Base-by-base conservation (phyloP, 2,797 vertebrate genomes). In the Thalassophryne amazonica region DNA sequence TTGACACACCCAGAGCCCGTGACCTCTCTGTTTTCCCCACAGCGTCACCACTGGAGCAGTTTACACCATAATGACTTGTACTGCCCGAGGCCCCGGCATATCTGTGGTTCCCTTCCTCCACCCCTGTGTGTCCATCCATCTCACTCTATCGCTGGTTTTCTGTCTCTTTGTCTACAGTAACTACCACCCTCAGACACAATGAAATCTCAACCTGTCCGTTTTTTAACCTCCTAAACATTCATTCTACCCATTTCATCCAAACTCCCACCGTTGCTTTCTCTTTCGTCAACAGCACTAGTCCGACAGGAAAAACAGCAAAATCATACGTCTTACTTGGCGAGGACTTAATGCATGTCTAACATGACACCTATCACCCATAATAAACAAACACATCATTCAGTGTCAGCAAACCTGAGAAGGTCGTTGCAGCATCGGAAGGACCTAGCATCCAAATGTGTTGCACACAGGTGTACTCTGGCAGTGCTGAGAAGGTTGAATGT, bases 41-140 rank as follows among this genome's bases (percentile, higher is more conserved):
- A 84, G 81, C 81, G 85, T 80, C 81, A 76, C 69, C 80, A 83
- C 67, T 62, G 68, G 67, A 78, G 79, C 87, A 83, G 84, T 89
- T 90, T 91, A 88, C 85, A 81, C 86, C 73, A 69, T 92, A 91
- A 91, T 92, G 89, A 88, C 86, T 91, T 81, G 77, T 87, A 84
- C 84, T 37, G 88, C 91, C 88, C 43, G 69, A 83, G 88, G 89
- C 89, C 83, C 75, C 58, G 32, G 67, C 84, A 86, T 89, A 88
- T 91, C 88, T 91, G 88, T 83, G 86, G 54, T 59, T 80, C 75
- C 74, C 78, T 80, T 74, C 70, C 73, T 88, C 88, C 77, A 67
- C 70, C 59, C 72, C 48, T 49, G 49, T 62, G 50, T 91, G 88
- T 87, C 84, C 69, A 25, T 74, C 67, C 52, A 54, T 49, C 43